A percentile compares a stretch with the other conserved stretches of the same genome.
Evolutionary conservation across 2,888 invertebrate species (phyloP).

Genomic region (Himalopsyche kuldschensis): DNA sequence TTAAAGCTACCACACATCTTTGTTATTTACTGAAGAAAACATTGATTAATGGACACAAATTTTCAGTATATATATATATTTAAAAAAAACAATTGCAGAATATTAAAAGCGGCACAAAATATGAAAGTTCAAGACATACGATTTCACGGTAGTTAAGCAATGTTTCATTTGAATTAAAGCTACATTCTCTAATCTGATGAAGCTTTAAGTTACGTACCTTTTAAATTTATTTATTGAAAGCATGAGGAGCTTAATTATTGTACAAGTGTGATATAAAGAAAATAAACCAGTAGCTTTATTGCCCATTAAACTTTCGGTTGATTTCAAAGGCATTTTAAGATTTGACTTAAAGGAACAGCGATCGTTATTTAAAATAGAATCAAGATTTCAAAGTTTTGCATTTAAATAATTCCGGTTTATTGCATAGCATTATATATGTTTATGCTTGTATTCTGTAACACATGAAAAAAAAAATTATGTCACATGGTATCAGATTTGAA

Average conservation of each 20-base stretch:
- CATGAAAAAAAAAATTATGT: too few species aligned
- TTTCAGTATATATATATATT: too few species aligned
- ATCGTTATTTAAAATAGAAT: not conserved
- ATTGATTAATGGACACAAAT: too few species aligned
- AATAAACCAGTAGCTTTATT: slow-evolving; percentile 22
- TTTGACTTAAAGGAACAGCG: not conserved
- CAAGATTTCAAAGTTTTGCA: not conserved
- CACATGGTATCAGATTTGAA: too few species aligned
- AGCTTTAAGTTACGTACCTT: not conserved
- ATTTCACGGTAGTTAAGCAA: too few species aligned
- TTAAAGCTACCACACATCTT: too few species aligned
- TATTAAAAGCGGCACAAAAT: too few species aligned
- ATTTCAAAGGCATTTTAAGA: slow-evolving; percentile 13
- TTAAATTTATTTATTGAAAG: not conserved
- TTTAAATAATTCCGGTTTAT: not conserved
- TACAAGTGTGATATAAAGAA: not conserved
- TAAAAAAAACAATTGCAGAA: too few species aligned
- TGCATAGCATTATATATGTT: not conserved
- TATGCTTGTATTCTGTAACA: not conserved
- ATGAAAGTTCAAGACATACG: too few species aligned
- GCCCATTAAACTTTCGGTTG: slow-evolving; percentile 13
- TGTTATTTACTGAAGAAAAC: too few species aligned
- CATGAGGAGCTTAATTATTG: not conserved
- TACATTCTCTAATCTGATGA: not conserved
- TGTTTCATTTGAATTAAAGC: not conserved